Conservation (phyloP, 35 echinoderm and acorn worm species). For the Strongylocentrotus purpuratus region DNA sequence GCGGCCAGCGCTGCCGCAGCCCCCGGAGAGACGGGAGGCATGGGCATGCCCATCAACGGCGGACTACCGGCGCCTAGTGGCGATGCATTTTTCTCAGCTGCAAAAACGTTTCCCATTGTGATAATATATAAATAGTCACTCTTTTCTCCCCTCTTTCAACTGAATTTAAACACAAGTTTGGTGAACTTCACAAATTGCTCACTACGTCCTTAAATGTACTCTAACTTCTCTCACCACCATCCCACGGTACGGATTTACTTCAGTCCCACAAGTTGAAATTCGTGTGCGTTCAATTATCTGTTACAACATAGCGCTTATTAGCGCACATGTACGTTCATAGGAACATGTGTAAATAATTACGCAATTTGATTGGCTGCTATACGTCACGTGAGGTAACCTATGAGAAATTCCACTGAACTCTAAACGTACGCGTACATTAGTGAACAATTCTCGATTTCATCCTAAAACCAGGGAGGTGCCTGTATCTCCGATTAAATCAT, state of each 20-base stretch:
- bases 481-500: no score
- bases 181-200: neutral
- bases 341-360: neutral
- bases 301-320: neutral
- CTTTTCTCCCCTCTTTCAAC: neutral
- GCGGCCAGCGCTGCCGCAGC: constrained; percentile 14
- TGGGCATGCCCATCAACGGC: constrained; percentile 63
- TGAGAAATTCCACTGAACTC: no score
- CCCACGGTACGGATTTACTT: neutral
- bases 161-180: neutral
- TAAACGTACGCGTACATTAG: no score
- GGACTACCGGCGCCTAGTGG: constrained; percentile 35
- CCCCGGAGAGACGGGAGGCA: constrained; percentile 47
- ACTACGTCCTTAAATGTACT: neutral
- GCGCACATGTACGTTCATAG: neutral
- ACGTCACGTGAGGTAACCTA: neutral
- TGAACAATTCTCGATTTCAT: no score
- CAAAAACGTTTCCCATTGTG: constrained; percentile 67
- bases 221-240: neutral
- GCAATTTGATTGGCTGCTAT: neutral
- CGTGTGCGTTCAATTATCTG: neutral
- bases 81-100: constrained; percentile 49
- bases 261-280: constrained; percentile 10
- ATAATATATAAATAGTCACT: neutral
- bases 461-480: no score